These are phyloP conservation scores for Drosophila tripunctata DNA, from an alignment of 2,888 invertebrate species.

Conservation along the genomic window DNA sequence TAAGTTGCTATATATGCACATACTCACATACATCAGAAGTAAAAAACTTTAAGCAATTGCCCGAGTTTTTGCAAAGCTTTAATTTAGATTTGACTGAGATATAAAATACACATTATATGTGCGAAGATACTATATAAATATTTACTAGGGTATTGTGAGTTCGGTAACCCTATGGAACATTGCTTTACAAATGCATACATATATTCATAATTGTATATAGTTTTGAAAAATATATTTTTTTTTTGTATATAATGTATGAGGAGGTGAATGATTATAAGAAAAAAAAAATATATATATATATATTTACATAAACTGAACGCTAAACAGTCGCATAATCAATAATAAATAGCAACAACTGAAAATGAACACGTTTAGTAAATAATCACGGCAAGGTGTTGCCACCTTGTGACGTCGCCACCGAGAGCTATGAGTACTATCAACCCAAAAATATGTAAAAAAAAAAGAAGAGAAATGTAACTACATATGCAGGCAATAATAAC, in stretches of 20 bases:
- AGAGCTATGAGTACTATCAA: background rate
- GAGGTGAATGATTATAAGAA: slow-evolving; percentile 63
- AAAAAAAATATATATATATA: too few relatives aligned
- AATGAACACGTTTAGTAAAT: slow-evolving; percentile 78
- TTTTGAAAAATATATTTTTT: slow-evolving; percentile 4
- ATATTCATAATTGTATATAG: background rate
- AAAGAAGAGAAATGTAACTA: background rate
- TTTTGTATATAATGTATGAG: slow-evolving; percentile 31
- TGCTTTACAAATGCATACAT: too few relatives aligned
- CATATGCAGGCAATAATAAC: slow-evolving; percentile 1
- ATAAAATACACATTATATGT: background rate
- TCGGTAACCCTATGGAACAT: background rate
- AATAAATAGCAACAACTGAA: slow-evolving; percentile 66
- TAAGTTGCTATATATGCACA: background rate
- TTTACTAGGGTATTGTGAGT: slow-evolving; percentile 4
- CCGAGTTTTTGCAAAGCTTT: background rate
- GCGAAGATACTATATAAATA: background rate
- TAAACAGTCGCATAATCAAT: slow-evolving; percentile 76
- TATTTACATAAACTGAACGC: slow-evolving; percentile 72
- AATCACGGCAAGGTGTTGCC: slow-evolving; percentile 47
- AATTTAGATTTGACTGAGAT: slow-evolving; percentile 1
- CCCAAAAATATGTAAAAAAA: background rate
- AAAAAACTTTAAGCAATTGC: background rate
- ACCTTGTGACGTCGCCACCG: slow-evolving; percentile 29
- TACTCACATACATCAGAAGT: too few relatives aligned